Evolutionary conservation across 64 coral and sea anemone genomes (phyloP).

Genomic region (Dendrophyllia cribrosa): DNA sequence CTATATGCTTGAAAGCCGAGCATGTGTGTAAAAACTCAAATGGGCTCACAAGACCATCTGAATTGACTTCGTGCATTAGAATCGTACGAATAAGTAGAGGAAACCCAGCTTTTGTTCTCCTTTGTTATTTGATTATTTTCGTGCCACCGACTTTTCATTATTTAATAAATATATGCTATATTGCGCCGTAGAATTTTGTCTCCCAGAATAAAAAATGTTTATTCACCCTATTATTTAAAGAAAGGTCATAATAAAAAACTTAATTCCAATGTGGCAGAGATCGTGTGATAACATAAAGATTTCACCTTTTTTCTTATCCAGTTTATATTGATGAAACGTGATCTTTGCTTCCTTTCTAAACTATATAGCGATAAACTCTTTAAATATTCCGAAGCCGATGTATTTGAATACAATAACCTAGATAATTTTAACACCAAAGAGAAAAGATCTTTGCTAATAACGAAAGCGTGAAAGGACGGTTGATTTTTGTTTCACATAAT

Average conservation of each 20-base stretch:
- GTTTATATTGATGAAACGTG: slow-evolving; percentile 1
- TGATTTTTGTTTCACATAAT: background rate
- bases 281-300: background rate
- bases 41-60: background rate
- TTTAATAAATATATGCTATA: background rate
- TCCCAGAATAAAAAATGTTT: background rate
- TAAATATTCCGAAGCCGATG: slow-evolving; percentile 8
- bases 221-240: background rate
- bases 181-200: background rate
- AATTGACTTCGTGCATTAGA: background rate
- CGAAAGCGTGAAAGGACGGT: background rate
- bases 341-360: slow-evolving; percentile 1
- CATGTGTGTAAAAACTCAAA: too few relatives aligned
- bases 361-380: background rate
- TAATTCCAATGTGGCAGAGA: background rate
- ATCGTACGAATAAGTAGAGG: background rate
- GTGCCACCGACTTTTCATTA: background rate
- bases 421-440: slow-evolving; percentile 1
- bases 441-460: background rate
- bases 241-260: background rate
- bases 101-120: background rate
- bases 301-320: background rate
- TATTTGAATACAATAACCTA: slow-evolving; percentile 17
- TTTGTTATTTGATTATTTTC: background rate
- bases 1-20: too few relatives aligned